Base-by-base conservation (phyloP, 2,888 invertebrate genomes). In the Orthosia gothica region DNA sequence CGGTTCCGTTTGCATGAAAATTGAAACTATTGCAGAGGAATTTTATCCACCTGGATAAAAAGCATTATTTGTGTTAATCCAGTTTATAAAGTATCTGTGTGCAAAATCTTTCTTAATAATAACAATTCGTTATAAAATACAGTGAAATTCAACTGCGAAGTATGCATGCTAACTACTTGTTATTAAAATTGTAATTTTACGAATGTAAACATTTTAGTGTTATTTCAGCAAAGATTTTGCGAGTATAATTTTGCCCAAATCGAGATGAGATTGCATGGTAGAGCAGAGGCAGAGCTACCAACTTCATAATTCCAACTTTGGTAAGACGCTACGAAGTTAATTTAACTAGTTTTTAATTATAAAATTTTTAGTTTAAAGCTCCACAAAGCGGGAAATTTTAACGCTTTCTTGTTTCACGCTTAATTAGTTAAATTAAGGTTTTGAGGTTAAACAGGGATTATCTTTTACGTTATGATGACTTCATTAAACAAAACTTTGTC, bases 311-410 rank as follows among this genome's bases (percentile, higher is more conserved):
- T 89, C 85, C 83, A 90, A 92, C 91, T 90, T 88, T 75, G 87
- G 88, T 89, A 88, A 90, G 89, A 87, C 80, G 82, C 82, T 82
- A 78, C 86, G 71, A 86, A 91, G 89, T 90, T 90, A 87, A 89
- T 89, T 90, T 88, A 87, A 86, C 85, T 89, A 89, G 89, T 90
- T 91, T 90, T 91, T 90, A 91, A 91, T 91, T 90, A 91, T 90
- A 83, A 89, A 88, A 85, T 90, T 91, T 91, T 91, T 88, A 90
- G 87, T 88, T 89, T 86, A 68, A 82, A 89, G 76, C 85, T 86
- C 47, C 74, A 74, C 68, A 81, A 83, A 81, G 70, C 64, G 26
- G 58, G 64, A 57, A 79, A 76, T 76, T 81, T 85, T 70, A 78
- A 68, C 55, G 68, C 75, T 80, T 69, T 76, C 77, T 71, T 66